Conservation (phyloP, 53 echinoderm and acorn worm species). For the Holothuria scabra region DNA sequence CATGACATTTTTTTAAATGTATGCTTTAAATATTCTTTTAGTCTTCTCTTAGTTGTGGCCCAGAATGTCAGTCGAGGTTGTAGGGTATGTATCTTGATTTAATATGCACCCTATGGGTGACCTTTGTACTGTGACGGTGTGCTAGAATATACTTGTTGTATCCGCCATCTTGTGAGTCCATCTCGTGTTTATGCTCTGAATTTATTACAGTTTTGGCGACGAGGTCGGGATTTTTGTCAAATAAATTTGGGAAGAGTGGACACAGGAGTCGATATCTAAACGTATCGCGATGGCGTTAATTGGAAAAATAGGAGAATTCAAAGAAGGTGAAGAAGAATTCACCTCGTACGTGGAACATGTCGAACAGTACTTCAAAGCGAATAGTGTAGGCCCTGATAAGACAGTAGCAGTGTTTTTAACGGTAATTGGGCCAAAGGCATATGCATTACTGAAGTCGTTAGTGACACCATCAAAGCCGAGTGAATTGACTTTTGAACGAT, state of each 20-base stretch:
- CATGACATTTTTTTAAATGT: too few relatives aligned
- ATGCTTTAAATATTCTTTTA: too few relatives aligned
- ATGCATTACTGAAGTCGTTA: too few relatives aligned
- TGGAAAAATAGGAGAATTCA: neutral
- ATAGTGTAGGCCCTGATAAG: neutral
- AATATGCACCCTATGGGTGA: too few relatives aligned
- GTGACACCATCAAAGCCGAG: too few relatives aligned
- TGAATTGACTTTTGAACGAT: too few relatives aligned
- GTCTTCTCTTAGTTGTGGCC: too few relatives aligned
- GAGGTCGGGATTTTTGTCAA: neutral
- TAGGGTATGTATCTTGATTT: too few relatives aligned
- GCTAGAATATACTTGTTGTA: neutral
- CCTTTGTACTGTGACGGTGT: too few relatives aligned
- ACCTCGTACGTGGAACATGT: constrained; percentile 1
- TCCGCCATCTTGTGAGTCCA: constrained; percentile 5
- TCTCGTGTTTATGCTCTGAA: neutral
- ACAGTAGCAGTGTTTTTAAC: neutral
- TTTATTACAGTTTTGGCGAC: constrained; percentile 14
- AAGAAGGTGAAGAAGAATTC: neutral
- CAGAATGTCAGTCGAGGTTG: too few relatives aligned
- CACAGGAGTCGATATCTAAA: neutral
- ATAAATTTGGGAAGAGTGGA: neutral
- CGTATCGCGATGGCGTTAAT: constrained; percentile 4
- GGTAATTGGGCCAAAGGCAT: too few relatives aligned
- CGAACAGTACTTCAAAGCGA: constrained; percentile 10